phyloP scores from a whole-genome alignment of 2,888 invertebrate genomes.

The Alviniconcha strummeri region DNA sequence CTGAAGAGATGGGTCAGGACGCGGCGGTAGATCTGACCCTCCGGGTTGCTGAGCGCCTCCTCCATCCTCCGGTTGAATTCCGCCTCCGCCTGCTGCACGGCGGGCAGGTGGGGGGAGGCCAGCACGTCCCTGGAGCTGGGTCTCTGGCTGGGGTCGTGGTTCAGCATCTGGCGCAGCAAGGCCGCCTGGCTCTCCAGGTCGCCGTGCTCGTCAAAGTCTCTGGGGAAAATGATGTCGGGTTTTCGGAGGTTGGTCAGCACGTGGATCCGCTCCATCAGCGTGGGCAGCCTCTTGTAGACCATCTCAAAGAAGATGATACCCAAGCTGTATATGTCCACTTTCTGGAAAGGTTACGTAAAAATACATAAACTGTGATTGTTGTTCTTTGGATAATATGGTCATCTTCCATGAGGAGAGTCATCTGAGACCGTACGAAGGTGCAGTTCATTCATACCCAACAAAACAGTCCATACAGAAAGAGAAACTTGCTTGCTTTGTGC shows the following conservation, averaged over 20 bases:
- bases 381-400: not conserved
- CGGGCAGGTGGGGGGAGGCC: constrained; percentile 87
- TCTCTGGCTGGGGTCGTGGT: constrained; percentile 87
- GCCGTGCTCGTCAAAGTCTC: constrained; percentile 74
- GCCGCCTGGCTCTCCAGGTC: constrained; percentile 49
- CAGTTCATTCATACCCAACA: too few relatives aligned
- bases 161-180: constrained; percentile 82
- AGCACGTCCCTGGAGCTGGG: constrained; percentile 91
- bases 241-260: constrained; percentile 84
- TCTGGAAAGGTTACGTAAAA: constrained; percentile 73
- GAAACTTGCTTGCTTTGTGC: not conserved
- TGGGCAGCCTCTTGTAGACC: constrained; percentile 89
- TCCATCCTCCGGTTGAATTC: constrained; percentile 86
- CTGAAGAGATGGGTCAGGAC: constrained; percentile 73
- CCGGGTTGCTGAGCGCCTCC: constrained; percentile 87
- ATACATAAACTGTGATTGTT: not conserved
- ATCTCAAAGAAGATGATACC: constrained; percentile 94
- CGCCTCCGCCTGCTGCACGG: constrained; percentile 88
- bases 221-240: constrained; percentile 81
- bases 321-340: constrained; percentile 86
- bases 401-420: too few relatives aligned
- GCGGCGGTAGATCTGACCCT: constrained; percentile 84
- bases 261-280: constrained; percentile 91
- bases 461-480: not conserved
- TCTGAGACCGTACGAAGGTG: too few relatives aligned